Percentiles rank a stretch among this genome's conserved stretches.
phyloP scores from a whole-genome alignment of 64 coral and sea anemone genomes.

The Dendronephthya gigantea region DNA sequence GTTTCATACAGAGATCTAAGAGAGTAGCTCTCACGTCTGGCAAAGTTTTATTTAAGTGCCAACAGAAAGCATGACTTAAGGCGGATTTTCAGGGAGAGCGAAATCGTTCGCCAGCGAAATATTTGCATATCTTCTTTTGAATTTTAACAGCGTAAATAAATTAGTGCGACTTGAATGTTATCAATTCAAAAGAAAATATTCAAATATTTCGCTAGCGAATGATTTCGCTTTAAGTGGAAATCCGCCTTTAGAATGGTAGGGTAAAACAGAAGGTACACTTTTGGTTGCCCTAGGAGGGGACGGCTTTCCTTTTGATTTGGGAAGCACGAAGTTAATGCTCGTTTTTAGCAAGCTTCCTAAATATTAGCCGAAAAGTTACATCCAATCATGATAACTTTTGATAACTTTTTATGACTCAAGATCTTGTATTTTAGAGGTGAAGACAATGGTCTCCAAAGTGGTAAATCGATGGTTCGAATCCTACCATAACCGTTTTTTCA shows the following conservation, averaged over 20 bases:
- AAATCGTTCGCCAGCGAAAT: too few relatives aligned
- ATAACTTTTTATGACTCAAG: too few relatives aligned
- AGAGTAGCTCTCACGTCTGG: slow-evolving; percentile 32
- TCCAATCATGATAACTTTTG: slow-evolving; percentile 7
- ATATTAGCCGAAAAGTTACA: background rate
- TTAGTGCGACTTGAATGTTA: too few relatives aligned
- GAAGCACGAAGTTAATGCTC: background rate
- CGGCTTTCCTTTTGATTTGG: background rate
- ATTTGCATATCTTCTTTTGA: too few relatives aligned
- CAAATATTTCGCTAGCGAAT: too few relatives aligned
- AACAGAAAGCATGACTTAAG: slow-evolving; percentile 24
- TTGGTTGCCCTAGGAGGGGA: slow-evolving; percentile 29
- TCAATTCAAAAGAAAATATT: background rate
- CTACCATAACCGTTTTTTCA: too few relatives aligned
- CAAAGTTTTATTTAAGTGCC: slow-evolving; percentile 35
- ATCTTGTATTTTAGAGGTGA: too few relatives aligned
- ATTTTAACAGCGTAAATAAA: too few relatives aligned
- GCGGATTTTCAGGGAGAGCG: too few relatives aligned
- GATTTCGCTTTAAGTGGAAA: too few relatives aligned
- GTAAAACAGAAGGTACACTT: slow-evolving; percentile 30
- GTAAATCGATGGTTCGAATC: too few relatives aligned
- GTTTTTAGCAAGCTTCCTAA: background rate
- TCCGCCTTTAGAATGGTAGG: slow-evolving; percentile 33
- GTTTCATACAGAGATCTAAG: slow-evolving; percentile 42
- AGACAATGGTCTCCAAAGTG: too few relatives aligned